phyloP scores from a whole-genome alignment of 2,113 vertebrate species.

The Phodopus roborovskii region DNA sequence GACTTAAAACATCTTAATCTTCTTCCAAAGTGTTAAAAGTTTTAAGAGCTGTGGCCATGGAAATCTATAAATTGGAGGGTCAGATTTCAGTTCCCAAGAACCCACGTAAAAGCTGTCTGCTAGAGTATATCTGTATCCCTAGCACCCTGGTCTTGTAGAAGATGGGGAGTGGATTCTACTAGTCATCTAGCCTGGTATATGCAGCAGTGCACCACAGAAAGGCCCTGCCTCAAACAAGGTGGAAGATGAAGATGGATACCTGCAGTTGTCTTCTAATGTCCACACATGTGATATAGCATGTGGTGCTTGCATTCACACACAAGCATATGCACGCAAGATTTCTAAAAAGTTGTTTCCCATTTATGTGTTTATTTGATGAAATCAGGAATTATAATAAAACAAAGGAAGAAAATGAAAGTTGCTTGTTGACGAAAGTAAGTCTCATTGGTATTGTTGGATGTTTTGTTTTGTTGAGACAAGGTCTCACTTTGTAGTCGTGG shows the following conservation, averaged over 20 bases:
- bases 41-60: background rate
- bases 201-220: too few relatives aligned
- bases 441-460: background rate
- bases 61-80: background rate
- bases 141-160: too few relatives aligned
- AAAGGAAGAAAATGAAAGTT: background rate
- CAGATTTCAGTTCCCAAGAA: background rate
- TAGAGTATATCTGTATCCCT: too few relatives aligned
- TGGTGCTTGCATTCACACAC: background rate
- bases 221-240: background rate
- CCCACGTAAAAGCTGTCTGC: background rate
- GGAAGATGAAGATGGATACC: background rate
- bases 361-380: slow-evolving; percentile 6
- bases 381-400: background rate
- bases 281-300: background rate
- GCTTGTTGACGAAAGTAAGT: background rate
- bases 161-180: background rate
- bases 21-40: background rate
- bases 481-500: background rate
- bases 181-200: background rate
- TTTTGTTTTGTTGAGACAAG: background rate
- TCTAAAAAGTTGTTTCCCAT: background rate
- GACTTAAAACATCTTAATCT: background rate
- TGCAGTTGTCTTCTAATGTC: background rate
- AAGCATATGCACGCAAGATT: background rate